Evolutionary conservation across 2,797 vertebrate species (phyloP), one percentile per base, ranked within the genome.

Genomic region (Toxotes lorentzi): DNA sequence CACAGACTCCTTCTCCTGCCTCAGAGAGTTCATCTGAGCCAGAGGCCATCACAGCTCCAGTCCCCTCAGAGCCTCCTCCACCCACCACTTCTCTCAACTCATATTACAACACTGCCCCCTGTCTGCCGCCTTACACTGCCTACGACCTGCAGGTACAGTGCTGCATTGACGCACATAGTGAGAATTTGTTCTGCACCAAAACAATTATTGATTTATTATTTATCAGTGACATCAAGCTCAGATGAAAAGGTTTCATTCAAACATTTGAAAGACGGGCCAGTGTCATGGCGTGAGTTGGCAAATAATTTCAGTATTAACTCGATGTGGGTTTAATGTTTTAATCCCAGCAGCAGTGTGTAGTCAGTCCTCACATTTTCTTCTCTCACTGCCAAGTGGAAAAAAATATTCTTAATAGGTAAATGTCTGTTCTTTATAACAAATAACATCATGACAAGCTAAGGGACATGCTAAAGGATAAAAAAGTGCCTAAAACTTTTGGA

Each of bases 101-200:
- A 2, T 97, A 96, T 81, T 97, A 96, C 93, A 97, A 97, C 93
- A 96, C 95, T 90, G 95, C 96, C 91, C 97, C 97, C 91, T 97
- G 97, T 80, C 95, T 99, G 92, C 98, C 98, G 43, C 98, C 98
- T 0, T 99, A 99, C 93, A 97, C 97, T 0, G 96, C 98, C 10
- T 98, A 97, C 1, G 98, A 99, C 94, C 94, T 97, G 84, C 98
- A 99, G 98, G 98, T 99, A 96, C 62, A 23, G 21, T 24, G 11
- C 34, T 23, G 34, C 24, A 23, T 14, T 1, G 1, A 4, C 27
- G 13, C 48, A 10, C 4, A n/a, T 0, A 23, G 0, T 30, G 32
- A 34, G 45, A 34, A 10, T 57, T 9, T 45, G 40, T 32, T 19
- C 54, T 58, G 30, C 38, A 10, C 24, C 1, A 34, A 21, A 35